Conservation (phyloP, 92 coral and sea anemone species). For the Heliopora coerulea region DNA sequence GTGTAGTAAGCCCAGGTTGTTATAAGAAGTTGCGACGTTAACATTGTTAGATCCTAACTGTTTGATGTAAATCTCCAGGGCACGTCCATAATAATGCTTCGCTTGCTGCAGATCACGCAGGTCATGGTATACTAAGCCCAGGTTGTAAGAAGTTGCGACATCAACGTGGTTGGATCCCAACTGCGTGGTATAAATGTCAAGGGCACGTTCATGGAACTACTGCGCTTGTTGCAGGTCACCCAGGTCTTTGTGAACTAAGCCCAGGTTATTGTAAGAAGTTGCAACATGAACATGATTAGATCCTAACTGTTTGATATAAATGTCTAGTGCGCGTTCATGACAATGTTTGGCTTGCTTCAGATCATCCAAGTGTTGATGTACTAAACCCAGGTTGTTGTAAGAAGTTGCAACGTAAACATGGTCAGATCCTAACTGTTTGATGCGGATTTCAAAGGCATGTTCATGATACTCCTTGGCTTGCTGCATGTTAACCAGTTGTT, state of each 20-base stretch:
- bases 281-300: slow-evolving; percentile 1
- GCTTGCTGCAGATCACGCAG: too few relatives aligned
- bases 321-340: slow-evolving; percentile 14
- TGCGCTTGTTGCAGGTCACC: slow-evolving; percentile 26
- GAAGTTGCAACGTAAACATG: background rate
- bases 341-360: slow-evolving; percentile 6
- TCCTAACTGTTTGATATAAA: too few relatives aligned
- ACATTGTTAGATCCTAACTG: too few relatives aligned
- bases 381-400: too few relatives aligned
- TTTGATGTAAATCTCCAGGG: too few relatives aligned
- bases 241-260: too few relatives aligned
- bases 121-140: slow-evolving; percentile 30
- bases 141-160: slow-evolving; percentile 18
- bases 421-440: too few relatives aligned
- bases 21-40: too few relatives aligned
- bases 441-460: slow-evolving; percentile 10
- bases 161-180: background rate
- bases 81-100: too few relatives aligned
- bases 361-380: slow-evolving; percentile 4
- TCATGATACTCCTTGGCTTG: too few relatives aligned
- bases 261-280: background rate
- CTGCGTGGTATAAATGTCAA: background rate
- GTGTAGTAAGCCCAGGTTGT: too few relatives aligned
- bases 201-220: slow-evolving; percentile 9
- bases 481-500: slow-evolving; percentile 29